Evolutionary conservation across 2,888 invertebrate genomes (phyloP).

Genomic region (Orthosia gracilis): DNA sequence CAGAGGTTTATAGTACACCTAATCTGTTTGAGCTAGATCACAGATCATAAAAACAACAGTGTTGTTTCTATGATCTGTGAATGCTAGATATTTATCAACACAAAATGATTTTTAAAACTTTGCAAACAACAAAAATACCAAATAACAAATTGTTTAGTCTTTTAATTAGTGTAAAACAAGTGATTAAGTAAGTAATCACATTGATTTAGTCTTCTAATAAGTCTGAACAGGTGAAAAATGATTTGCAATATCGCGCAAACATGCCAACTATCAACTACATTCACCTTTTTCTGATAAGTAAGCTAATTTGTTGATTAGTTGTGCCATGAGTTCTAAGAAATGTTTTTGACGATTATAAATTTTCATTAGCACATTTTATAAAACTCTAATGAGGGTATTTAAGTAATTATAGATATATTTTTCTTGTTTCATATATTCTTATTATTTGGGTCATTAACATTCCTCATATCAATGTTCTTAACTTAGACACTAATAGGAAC

Average conservation of each 20-base stretch:
- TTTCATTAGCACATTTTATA: not conserved
- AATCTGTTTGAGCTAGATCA: constrained; percentile 2
- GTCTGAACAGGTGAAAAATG: not conserved
- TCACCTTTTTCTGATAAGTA: not conserved
- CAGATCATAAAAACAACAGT: too few relatives aligned
- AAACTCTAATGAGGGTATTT: not conserved
- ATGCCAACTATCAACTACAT: not conserved
- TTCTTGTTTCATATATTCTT: too few relatives aligned
- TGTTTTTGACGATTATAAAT: not conserved
- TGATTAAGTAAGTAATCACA: not conserved
- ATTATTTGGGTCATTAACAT: too few relatives aligned
- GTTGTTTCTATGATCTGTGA: too few relatives aligned
- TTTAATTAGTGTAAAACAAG: too few relatives aligned
- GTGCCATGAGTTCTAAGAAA: not conserved
- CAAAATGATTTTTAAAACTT: constrained; percentile 3
- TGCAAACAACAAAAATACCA: not conserved
- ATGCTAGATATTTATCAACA: constrained; percentile 4
- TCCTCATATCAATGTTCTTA: too few relatives aligned
- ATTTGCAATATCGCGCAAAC: not conserved
- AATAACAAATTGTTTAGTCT: not conserved
- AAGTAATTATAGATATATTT: too few relatives aligned
- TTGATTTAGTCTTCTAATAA: not conserved
- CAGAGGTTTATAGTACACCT: not conserved
- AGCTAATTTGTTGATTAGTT: constrained; percentile 7
- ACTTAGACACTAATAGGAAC: too few relatives aligned